These are phyloP conservation scores for Herminia tarsipennalis DNA, from an alignment of 2,888 invertebrate species.

Conservation along the genomic window DNA sequence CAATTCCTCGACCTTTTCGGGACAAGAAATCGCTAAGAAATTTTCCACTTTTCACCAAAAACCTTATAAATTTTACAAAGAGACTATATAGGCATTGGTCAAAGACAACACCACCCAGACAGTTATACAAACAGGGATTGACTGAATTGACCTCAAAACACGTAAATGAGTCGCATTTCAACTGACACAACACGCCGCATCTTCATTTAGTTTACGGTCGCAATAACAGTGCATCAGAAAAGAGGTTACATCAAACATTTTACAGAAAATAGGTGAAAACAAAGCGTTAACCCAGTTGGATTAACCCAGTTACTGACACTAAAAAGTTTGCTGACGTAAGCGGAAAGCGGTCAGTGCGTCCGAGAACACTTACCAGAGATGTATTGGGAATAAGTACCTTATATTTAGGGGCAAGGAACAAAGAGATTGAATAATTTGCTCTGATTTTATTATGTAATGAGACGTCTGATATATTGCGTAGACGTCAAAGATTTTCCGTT, in stretches of 20 bases:
- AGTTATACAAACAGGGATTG: too few species aligned
- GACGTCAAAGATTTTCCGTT: too few species aligned
- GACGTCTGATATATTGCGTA: neutral
- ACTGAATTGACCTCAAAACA: too few species aligned
- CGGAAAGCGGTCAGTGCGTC: constrained; percentile 12
- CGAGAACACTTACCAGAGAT: neutral
- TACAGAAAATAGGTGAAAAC: constrained; percentile 49
- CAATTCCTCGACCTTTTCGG: too few species aligned
- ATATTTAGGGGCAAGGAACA: constrained; percentile 1
- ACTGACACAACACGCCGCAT: too few species aligned
- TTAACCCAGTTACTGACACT: constrained; percentile 29
- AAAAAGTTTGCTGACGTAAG: constrained; percentile 41
- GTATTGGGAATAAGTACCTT: neutral
- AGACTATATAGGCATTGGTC: too few species aligned
- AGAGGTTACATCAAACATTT: constrained; percentile 40
- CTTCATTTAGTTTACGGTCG: neutral
- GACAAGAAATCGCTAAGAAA: too few species aligned
- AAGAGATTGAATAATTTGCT: neutral
- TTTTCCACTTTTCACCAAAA: too few species aligned
- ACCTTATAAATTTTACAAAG: too few species aligned
- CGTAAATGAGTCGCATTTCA: too few species aligned
- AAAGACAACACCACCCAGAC: too few species aligned
- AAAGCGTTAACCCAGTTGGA: constrained; percentile 47
- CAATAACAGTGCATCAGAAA: constrained; percentile 18
- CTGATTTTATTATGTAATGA: neutral